Evolutionary conservation across 2,888 invertebrate species (phyloP), one percentile per base, ranked within the genome.

Genomic region (Epinotia nisella): DNA sequence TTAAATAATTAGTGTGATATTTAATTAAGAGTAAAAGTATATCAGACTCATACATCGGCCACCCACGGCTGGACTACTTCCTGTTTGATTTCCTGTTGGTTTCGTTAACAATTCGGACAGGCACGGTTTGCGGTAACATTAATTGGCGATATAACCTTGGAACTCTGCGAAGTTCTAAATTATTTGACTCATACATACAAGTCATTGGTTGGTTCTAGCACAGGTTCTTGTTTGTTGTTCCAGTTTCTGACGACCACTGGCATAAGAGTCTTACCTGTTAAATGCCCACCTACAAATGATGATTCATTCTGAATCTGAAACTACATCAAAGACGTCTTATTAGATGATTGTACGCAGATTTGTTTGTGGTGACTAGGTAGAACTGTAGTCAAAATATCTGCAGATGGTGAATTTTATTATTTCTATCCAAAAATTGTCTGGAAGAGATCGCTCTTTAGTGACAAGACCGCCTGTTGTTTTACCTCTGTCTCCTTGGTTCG

Each of bases 11-110:
- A 17, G n/a, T n/a, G 1, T 5, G n/a, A 51, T 7, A 53, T 17
- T 35, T n/a, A 39, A 59, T 39, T 64, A 65, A 65, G 15, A 35
- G 53, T 17, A 39, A 65, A 65, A 24, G 21, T 45, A 49, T 61
- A 59, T 13, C 5, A 60, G 13, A 41, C 3, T 11, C 13, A 51
- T 60, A 13, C 60, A 29, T n/a, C n/a, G n/a, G 17, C 13, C 51
- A 35, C 29, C 39, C 19, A 53, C 64, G 35, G 19, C 15, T 53
- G 53, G 1, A 21, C 4, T 41, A 21, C 41, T 60, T 61, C 69
- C 60, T 41, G 13, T 55, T n/a, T 17, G 11, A 49, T 56, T 70
- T 70, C 70, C 70, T 70, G 62, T 64, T 62, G 62, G 24, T 15
- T 56, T 10, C 13, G 55, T 21, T n/a, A 3, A 24, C 11, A 56